Base-by-base conservation (phyloP, 2,888 invertebrate genomes). In the Dichetophora obliterata region DNA sequence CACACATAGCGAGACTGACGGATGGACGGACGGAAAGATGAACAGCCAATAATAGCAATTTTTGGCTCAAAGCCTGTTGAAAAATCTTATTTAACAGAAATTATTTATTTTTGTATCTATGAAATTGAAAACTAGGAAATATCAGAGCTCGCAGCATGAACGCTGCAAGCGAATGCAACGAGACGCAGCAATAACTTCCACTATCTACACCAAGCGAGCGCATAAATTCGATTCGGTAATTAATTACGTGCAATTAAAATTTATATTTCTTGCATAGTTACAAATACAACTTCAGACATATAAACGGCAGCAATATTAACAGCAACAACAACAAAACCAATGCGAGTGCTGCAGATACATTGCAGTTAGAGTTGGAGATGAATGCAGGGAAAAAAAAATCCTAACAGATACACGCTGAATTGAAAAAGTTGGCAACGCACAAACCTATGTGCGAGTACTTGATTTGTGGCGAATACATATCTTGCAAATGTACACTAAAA, bases 401-500 rank as follows among this genome's bases (percentile, higher is more conserved):
- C n/a, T 2, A 48, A 59, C 11, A n/a, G 24, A 43, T n/a, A 43
- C 61, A 76, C 50, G 61, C 14, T 19, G 61, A 24, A 57, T 16
- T 16, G 31, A 66, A 34, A 43, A 54, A 75, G 57, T 73, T 73
- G 73, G 73, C 59, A 69, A 69, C 75, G 61, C 75, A 75, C 22
- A 63, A 50, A 73, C 54, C 19, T 16, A 19, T 37, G n/a, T 22
- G 34, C 69, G 52, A 27, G n/a, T 31, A 16, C 16, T 31, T 43
- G 66, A 19, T 66, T 43, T 37, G 8, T n/a, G 84, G 83, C 83
- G 69, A 34, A 54, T 71, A n/a, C n/a, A n/a, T n/a, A 75, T 85
- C 81, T 81, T 81, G 79, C 84, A 85, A 84, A 85, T 84, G 85
- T 84, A 84, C n/a, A n/a, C n/a, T n/a, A 85, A 83, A 85, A 84